Evolutionary conservation across 2,113 vertebrate species (phyloP).

Genomic region (Vombatus ursinus): DNA sequence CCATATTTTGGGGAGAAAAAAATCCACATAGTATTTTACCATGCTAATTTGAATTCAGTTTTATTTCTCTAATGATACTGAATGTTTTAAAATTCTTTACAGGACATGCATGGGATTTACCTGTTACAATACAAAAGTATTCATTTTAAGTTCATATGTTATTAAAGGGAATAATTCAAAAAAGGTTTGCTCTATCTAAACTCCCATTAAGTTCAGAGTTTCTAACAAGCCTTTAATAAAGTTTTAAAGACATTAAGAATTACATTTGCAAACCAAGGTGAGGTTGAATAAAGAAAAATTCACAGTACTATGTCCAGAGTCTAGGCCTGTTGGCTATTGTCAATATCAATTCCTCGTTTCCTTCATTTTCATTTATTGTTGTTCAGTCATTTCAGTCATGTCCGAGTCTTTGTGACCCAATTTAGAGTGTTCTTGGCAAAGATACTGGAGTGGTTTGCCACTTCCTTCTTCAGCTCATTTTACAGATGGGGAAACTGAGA

Average conservation of each 20-base stretch:
- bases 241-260: conserved; percentile 7
- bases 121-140: neutral
- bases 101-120: neutral
- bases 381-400: too few species aligned
- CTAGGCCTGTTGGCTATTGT: neutral
- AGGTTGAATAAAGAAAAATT: neutral
- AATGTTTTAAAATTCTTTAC: neutral
- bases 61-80: neutral
- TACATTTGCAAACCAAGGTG: conserved; percentile 4
- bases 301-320: neutral
- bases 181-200: neutral
- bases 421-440: neutral
- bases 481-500: neutral
- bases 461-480: neutral
- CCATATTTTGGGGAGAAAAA: neutral
- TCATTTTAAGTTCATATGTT: neutral
- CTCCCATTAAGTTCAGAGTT: conserved; percentile 8
- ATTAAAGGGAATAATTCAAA: conserved; percentile 7
- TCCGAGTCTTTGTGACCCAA: neutral
- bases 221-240: neutral
- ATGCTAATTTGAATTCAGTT: neutral
- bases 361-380: neutral
- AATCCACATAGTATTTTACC: neutral
- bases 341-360: neutral
- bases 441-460: neutral